Evolutionary conservation across 1,140 invertebrate genomes (phyloP).

Genomic region (Leguminivora glycinivorella): DNA sequence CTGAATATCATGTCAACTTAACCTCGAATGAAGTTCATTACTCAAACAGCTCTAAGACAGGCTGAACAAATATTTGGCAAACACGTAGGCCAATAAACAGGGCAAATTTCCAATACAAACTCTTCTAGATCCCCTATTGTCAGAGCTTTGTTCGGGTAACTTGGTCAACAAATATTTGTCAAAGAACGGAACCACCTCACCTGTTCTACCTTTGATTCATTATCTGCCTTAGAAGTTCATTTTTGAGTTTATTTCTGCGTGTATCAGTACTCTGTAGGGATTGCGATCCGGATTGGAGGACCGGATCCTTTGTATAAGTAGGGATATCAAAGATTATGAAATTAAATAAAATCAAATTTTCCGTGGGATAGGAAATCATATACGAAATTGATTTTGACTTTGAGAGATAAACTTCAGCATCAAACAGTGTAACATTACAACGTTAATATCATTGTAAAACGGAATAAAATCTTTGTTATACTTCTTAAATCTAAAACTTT

Average conservation of each 20-base stretch:
- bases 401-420: too few species aligned
- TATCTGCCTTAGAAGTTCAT: not conserved
- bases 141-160: slow-evolving; percentile 19
- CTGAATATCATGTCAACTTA: not conserved
- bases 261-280: slow-evolving; percentile 12
- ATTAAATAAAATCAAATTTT: too few species aligned
- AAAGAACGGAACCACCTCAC: slow-evolving; percentile 22
- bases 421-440: too few species aligned
- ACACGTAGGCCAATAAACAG: slow-evolving; percentile 27
- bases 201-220: slow-evolving; percentile 15
- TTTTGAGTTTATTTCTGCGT: not conserved
- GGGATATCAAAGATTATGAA: too few species aligned
- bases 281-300: too few species aligned
- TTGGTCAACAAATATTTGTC: slow-evolving; percentile 25
- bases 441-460: too few species aligned
- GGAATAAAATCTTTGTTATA: too few species aligned
- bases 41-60: slow-evolving; percentile 13
- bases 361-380: too few species aligned
- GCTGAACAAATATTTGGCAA: slow-evolving; percentile 24
- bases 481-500: too few species aligned
- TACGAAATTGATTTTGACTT: too few species aligned
- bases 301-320: too few species aligned
- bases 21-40: slow-evolving; percentile 15
- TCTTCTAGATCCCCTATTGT: slow-evolving; percentile 24
- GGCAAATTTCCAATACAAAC: slow-evolving; percentile 27